Evolutionary conservation across 2,888 invertebrate species (phyloP).

Genomic region (Hypomecis punctinalis): DNA sequence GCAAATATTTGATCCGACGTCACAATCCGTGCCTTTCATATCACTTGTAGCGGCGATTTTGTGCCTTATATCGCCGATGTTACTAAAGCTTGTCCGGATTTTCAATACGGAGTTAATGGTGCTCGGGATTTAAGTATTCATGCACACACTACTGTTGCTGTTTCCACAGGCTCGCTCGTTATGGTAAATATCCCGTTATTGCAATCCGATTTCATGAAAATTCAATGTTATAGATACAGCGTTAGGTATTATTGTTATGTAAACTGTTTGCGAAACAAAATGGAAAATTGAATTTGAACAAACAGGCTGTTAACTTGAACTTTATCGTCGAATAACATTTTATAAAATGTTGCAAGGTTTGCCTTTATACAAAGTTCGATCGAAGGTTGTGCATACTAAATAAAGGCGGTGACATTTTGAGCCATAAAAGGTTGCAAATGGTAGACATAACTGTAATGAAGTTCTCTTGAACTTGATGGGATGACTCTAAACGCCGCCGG

Average conservation of each 20-base stretch:
- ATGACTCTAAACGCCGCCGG: conserved; percentile 1
- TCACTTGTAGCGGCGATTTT: conserved; percentile 59
- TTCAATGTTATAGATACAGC: conserved; percentile 8
- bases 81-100: conserved; percentile 50
- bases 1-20: conserved; percentile 79
- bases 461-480: conserved; percentile 7
- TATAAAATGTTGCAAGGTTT: background rate
- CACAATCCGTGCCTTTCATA: conserved; percentile 73
- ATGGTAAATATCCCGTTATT: conserved; percentile 26
- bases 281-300: conserved; percentile 5
- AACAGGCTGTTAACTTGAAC: background rate
- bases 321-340: background rate
- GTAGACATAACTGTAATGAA: conserved; percentile 9
- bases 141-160: conserved; percentile 34
- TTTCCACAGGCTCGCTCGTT: conserved; percentile 19
- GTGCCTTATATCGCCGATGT: conserved; percentile 53
- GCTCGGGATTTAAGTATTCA: conserved; percentile 44
- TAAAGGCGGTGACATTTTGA: conserved; percentile 1
- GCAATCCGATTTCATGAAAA: conserved; percentile 22
- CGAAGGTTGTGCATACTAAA: background rate
- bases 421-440: conserved; percentile 8
- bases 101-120: conserved; percentile 53
- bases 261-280: conserved; percentile 15
- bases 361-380: background rate
- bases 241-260: conserved; percentile 13